These are phyloP conservation scores for Ceratosolen solmsi DNA, from an alignment of 1,140 invertebrate species.

Conservation along the genomic window DNA sequence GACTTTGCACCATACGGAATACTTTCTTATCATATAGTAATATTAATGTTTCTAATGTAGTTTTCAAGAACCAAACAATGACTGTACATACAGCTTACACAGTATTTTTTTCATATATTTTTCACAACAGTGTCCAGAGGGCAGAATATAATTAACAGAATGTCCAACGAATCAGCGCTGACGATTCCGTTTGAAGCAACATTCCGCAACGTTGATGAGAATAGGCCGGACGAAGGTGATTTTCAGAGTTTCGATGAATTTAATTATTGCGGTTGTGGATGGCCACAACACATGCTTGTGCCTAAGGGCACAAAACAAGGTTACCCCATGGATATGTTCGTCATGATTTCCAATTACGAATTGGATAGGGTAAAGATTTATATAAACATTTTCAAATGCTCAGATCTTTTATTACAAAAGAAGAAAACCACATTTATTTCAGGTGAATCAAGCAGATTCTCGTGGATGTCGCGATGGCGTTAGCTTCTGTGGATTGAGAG, in stretches of 20 bases:
- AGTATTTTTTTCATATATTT: no score
- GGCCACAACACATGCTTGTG: slow-evolving; percentile 89
- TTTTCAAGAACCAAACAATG: no score
- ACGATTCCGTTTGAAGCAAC: slow-evolving; percentile 79
- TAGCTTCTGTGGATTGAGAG: slow-evolving; percentile 83
- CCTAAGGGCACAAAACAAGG: slow-evolving; percentile 83
- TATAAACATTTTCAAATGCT: background rate
- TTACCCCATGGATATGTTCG: slow-evolving; percentile 81
- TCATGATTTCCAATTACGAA: slow-evolving; percentile 85
- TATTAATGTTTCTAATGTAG: no score
- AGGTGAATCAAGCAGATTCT: slow-evolving; percentile 27
- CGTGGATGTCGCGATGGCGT: slow-evolving; percentile 76
- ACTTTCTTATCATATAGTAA: no score
- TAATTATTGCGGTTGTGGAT: slow-evolving; percentile 84
- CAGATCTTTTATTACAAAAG: background rate
- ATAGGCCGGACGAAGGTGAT: slow-evolving; percentile 63
- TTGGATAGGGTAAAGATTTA: slow-evolving; percentile 78
- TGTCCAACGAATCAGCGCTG: slow-evolving; percentile 76
- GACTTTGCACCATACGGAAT: no score
- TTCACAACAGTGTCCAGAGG: slow-evolving; percentile 74
- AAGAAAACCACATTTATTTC: background rate
- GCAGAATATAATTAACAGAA: slow-evolving; percentile 74
- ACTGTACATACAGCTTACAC: no score
- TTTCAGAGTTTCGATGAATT: background rate
- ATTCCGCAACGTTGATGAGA: slow-evolving; percentile 75